Conservation (phyloP, 2,113 vertebrate genomes). For the Mustelus asterias region DNA sequence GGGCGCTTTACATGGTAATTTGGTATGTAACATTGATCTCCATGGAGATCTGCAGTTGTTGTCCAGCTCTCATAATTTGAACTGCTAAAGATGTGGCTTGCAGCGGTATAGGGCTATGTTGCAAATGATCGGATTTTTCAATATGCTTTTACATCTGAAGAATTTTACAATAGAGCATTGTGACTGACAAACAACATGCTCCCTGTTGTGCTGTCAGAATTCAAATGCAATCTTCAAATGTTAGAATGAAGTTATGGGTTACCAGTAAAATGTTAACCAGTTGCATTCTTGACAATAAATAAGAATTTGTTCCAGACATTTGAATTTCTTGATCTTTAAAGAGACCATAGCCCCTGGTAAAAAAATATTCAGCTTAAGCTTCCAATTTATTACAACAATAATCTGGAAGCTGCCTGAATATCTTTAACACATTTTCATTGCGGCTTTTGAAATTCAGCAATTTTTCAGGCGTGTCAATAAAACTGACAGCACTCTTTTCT, state of each 20-base stretch:
- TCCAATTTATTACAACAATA: background rate
- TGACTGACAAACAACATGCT: background rate
- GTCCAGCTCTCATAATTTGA: slow-evolving; percentile 94
- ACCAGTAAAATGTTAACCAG: background rate
- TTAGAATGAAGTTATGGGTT: slow-evolving; percentile 5
- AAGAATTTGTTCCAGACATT: background rate
- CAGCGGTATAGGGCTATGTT: background rate
- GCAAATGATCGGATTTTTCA: background rate
- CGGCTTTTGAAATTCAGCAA: background rate
- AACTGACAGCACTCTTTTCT: background rate
- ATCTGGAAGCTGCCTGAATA: background rate
- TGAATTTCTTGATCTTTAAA: slow-evolving; percentile 27
- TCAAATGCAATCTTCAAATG: slow-evolving; percentile 14
- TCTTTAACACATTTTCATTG: background rate
- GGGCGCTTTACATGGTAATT: slow-evolving; percentile 99
- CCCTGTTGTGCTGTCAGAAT: background rate
- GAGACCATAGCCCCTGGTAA: background rate
- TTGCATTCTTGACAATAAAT: background rate
- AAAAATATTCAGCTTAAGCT: background rate
- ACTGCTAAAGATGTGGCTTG: slow-evolving; percentile 76
- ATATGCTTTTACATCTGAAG: slow-evolving; percentile 1
- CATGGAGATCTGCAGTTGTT: slow-evolving; percentile 99
- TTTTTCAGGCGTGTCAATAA: background rate
- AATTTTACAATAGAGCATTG: slow-evolving; percentile 28
- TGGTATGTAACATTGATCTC: slow-evolving; percentile 99